These are phyloP conservation scores for Trichonephila clavata DNA, from an alignment of 1,140 invertebrate genomes.

Conservation along the genomic window DNA sequence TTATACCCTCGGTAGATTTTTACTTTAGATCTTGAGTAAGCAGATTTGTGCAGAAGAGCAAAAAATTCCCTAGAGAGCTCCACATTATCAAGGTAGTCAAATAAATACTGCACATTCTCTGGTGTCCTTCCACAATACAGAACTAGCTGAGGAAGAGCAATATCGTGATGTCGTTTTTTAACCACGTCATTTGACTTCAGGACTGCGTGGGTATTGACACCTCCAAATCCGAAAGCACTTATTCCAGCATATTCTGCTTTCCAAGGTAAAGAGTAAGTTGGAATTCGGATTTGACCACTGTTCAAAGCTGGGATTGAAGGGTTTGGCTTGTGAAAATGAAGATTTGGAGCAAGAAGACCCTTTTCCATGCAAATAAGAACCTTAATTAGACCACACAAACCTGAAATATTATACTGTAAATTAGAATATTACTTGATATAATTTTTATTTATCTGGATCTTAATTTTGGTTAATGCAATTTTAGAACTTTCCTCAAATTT, in stretches of 20 bases:
- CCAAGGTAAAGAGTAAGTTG: constrained; percentile 77
- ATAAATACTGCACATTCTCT: constrained; percentile 87
- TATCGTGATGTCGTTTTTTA: constrained; percentile 80
- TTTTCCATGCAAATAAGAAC: constrained; percentile 93
- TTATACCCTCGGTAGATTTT: constrained; percentile 89
- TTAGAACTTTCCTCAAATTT: no score
- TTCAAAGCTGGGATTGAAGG: constrained; percentile 91
- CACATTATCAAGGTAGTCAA: constrained; percentile 84
- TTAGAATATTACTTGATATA: not conserved
- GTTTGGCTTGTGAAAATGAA: constrained; percentile 94
- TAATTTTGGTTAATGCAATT: no score
- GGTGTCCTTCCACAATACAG: constrained; percentile 92
- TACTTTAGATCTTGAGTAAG: constrained; percentile 86
- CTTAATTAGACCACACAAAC: constrained; percentile 93
- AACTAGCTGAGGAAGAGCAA: constrained; percentile 86
- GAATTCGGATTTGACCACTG: constrained; percentile 91
- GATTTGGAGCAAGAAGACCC: constrained; percentile 92
- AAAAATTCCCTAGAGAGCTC: constrained; percentile 87
- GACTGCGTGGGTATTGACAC: constrained; percentile 96
- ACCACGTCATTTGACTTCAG: constrained; percentile 87
- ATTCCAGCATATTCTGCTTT: constrained; percentile 86
- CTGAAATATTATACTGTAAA: constrained; percentile 79
- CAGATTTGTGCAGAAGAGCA: constrained; percentile 88
- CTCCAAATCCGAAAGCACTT: constrained; percentile 99
- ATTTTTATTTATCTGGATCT: no score